These are phyloP conservation scores for Epinephelus moara DNA, from an alignment of 2,113 vertebrate species.

Conservation along the genomic window DNA sequence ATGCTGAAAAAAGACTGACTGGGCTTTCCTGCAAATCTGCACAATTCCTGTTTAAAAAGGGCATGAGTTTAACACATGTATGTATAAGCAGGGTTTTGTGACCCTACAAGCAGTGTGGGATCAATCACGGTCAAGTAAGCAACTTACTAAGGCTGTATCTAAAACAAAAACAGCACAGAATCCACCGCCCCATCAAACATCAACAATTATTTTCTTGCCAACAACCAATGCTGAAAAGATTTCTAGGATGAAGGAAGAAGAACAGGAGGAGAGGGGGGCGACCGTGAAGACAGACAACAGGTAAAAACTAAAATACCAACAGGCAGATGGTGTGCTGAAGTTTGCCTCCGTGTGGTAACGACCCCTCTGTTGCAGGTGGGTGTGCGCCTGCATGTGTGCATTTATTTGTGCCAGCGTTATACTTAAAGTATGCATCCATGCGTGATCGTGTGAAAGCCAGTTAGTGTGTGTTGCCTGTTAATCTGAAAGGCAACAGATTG, in stretches of 20 bases:
- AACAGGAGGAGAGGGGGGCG: not conserved
- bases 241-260: not conserved
- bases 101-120: no score
- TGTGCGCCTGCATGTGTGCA: not conserved
- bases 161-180: not conserved
- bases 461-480: not conserved
- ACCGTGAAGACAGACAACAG: not conserved
- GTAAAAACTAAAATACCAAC: not conserved
- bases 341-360: conserved; percentile 23
- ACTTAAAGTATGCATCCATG: not conserved
- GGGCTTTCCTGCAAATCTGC: no score
- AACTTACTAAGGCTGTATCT: no score
- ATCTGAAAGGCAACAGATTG: conserved; percentile 57
- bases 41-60: no score
- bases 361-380: conserved; percentile 27
- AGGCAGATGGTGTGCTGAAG: conserved; percentile 16
- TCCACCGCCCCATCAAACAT: not conserved
- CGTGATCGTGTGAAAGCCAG: not conserved
- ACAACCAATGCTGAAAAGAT: not conserved
- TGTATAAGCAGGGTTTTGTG: no score
- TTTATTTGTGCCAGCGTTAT: not conserved
- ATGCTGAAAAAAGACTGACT: no score
- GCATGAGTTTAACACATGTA: no score
- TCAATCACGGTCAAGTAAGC: no score
- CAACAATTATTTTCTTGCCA: not conserved